Evolutionary conservation across 2,113 vertebrate species (phyloP).

Genomic region (Cyrtonyx montezumae): DNA sequence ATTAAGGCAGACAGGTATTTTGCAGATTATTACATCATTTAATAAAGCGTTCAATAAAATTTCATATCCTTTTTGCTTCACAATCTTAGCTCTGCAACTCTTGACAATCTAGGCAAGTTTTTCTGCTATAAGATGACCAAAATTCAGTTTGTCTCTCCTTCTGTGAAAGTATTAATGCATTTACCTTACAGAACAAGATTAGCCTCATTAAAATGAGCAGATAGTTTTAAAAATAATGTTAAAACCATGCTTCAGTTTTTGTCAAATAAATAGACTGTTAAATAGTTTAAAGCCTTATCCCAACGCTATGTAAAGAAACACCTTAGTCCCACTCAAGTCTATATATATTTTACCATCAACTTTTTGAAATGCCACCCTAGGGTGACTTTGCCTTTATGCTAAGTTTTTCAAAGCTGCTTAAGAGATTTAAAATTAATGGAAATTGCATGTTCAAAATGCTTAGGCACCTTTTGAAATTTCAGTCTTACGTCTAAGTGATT

Average conservation of each 20-base stretch:
- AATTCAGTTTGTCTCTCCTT: neutral
- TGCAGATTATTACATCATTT: neutral
- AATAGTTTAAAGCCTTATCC: neutral
- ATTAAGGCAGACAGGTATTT: neutral
- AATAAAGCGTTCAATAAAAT: neutral
- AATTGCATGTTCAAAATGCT: neutral
- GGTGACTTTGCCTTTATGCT: neutral
- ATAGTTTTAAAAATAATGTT: neutral
- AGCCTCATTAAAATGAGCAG: neutral
- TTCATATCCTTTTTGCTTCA: neutral
- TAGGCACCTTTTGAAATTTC: slow-evolving; percentile 9
- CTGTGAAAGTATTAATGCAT: neutral
- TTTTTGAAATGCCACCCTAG: neutral
- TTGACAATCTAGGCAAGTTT: neutral
- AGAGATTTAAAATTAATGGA: neutral
- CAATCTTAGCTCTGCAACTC: neutral
- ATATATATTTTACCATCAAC: neutral
- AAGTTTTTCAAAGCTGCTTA: neutral
- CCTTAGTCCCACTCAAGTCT: neutral
- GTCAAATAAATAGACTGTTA: neutral
- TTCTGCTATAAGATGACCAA: neutral
- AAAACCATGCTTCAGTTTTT: neutral
- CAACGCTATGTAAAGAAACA: neutral
- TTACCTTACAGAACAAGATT: neutral
- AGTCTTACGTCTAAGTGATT: neutral